Conservation (phyloP, 2,113 vertebrate genomes). For the Castor canadensis region DNA sequence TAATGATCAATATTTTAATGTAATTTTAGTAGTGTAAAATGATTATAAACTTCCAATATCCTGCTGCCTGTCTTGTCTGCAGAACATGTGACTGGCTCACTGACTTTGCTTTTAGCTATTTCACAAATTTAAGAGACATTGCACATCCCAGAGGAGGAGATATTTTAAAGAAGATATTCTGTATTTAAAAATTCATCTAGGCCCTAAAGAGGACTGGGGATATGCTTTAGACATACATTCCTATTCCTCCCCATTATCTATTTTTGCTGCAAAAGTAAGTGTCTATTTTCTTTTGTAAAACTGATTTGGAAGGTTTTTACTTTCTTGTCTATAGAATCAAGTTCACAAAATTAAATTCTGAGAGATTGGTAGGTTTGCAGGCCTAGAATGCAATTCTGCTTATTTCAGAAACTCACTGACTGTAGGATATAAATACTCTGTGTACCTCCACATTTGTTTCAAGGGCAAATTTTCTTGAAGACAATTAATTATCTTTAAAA, state of each 20-base stretch:
- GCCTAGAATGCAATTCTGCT: conserved; percentile 34
- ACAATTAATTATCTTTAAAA: conserved; percentile 66
- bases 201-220: neutral
- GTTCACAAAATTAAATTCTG: conserved; percentile 65
- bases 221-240: neutral
- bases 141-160: neutral
- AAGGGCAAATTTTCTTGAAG: conserved; percentile 53
- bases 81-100: neutral
- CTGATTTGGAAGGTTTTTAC: conserved; percentile 58
- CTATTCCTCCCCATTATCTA: neutral
- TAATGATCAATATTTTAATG: neutral
- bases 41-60: neutral
- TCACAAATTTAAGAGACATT: conserved; percentile 23
- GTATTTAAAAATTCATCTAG: conserved; percentile 47
- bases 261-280: conserved; percentile 36
- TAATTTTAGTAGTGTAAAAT: conserved; percentile 10
- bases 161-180: conserved; percentile 48
- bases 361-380: conserved; percentile 30
- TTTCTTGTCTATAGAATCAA: conserved; percentile 61
- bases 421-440: conserved; percentile 16
- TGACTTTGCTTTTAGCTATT: neutral
- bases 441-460: conserved; percentile 14
- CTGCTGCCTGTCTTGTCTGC: neutral
- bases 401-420: conserved; percentile 51
- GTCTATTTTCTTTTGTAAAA: conserved; percentile 60